These are phyloP conservation scores for Brachirus orientalis DNA, from an alignment of 2,113 vertebrate species.

Conservation along the genomic window DNA sequence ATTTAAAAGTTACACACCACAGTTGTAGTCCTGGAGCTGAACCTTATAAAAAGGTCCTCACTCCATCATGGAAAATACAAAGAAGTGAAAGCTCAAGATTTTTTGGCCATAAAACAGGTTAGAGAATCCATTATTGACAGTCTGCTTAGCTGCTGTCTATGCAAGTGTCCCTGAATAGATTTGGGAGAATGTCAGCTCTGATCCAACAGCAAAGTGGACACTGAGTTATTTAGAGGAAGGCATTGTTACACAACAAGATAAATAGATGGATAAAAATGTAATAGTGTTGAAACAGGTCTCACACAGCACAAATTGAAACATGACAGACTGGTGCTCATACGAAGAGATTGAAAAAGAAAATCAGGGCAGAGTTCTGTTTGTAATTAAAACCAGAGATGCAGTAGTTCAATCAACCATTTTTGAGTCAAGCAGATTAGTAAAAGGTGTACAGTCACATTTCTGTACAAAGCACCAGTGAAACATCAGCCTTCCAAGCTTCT, in stretches of 20 bases:
- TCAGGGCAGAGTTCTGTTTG: slow-evolving; percentile 3
- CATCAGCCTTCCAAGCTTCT: no score
- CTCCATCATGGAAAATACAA: slow-evolving; percentile 21
- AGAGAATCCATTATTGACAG: no score
- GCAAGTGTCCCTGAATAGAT: no score
- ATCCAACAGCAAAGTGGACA: slow-evolving; percentile 19
- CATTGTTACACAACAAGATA: neutral
- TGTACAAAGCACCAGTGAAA: no score
- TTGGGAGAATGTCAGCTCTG: slow-evolving; percentile 12
- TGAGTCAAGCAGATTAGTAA: no score
- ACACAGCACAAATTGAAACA: slow-evolving; percentile 7
- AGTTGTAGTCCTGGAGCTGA: neutral
- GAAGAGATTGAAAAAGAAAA: neutral
- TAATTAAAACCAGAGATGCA: slow-evolving; percentile 5
- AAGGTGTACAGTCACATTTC: no score
- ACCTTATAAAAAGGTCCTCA: neutral
- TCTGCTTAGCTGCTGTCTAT: no score
- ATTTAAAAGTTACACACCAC: no score
- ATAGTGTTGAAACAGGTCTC: slow-evolving; percentile 24
- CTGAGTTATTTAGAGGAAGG: slow-evolving; percentile 5
- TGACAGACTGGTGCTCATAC: neutral
- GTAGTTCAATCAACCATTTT: no score
- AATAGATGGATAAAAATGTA: slow-evolving; percentile 1
- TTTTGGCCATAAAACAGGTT: no score
- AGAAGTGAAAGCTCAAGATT: neutral